Percentiles rank a stretch among this genome's conserved stretches.
phyloP scores from a whole-genome alignment of 2,888 invertebrate species.

The Branchellion lobata region DNA sequence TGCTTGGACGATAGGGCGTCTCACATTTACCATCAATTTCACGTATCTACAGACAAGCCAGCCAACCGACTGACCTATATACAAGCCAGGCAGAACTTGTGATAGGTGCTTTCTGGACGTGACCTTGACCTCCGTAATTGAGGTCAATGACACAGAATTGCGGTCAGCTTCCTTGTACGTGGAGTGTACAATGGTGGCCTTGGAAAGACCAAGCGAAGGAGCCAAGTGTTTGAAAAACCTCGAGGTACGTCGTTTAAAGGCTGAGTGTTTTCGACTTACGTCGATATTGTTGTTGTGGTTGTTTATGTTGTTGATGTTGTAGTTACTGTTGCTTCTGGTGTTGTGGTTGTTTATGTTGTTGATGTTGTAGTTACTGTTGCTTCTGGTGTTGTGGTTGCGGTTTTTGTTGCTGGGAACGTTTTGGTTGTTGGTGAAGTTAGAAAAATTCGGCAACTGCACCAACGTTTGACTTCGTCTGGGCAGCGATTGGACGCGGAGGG shows the following conservation, averaged over 20 bases:
- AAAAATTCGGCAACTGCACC: background rate
- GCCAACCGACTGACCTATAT: background rate
- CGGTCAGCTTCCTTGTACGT: slow-evolving; percentile 4
- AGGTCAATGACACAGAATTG: background rate
- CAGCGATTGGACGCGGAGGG: background rate
- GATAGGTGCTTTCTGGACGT: slow-evolving; percentile 19
- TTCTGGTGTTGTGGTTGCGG: no score
- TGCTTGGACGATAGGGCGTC: no score
- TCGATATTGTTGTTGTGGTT: no score
- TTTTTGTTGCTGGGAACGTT: background rate
- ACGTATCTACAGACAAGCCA: background rate
- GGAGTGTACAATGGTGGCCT: slow-evolving; percentile 30
- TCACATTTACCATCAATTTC: no score
- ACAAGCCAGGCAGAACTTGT: slow-evolving; percentile 25
- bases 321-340: no score
- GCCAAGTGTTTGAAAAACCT: background rate
- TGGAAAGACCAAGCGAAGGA: slow-evolving; percentile 22
- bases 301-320: no score
- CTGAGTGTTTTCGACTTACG: no score
- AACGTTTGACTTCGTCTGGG: background rate
- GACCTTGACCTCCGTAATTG: slow-evolving; percentile 18
- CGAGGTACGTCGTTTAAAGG: background rate
- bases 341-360: no score
- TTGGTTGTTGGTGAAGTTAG: no score
- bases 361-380: no score